A percentile compares a stretch with the other conserved stretches of the same genome.
These are phyloP conservation scores for Drosophila nigrodunni DNA, from an alignment of 1,140 invertebrate species.

Conservation along the genomic window DNA sequence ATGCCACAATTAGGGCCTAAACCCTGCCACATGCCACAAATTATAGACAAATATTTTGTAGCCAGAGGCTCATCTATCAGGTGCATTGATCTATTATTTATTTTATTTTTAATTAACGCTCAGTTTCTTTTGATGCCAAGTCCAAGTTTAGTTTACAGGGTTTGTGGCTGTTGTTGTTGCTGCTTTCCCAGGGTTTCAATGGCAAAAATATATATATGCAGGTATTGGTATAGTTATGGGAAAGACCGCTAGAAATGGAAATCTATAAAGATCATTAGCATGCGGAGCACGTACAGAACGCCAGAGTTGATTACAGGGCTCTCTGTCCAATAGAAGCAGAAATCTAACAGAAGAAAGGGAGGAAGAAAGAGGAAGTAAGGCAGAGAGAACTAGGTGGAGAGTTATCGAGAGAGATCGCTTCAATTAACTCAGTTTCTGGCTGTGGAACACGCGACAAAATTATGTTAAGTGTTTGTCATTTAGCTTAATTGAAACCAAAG, in stretches of 20 bases:
- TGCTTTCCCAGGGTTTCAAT: conserved; percentile 31
- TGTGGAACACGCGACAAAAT: conserved; percentile 48
- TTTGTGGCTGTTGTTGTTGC: conserved; percentile 15
- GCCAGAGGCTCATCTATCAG: conserved; percentile 61
- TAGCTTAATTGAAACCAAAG: conserved; percentile 45
- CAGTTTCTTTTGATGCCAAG: conserved; percentile 76
- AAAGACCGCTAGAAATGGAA: conserved; percentile 47
- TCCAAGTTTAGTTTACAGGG: conserved; percentile 17
- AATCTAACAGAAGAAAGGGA: conserved; percentile 7
- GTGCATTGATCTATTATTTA: conserved; percentile 82
- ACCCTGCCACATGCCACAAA: neutral
- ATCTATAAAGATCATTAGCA: conserved; percentile 64
- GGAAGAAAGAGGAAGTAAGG: neutral
- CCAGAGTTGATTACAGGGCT: conserved; percentile 24
- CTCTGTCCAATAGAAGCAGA: neutral
- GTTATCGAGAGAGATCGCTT: neutral
- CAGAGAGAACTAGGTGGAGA: neutral
- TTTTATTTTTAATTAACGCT: conserved; percentile 75
- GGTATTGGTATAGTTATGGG: conserved; percentile 4
- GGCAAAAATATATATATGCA: conserved; percentile 21
- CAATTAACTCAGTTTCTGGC: conserved; percentile 37
- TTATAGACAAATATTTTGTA: conserved; percentile 20
- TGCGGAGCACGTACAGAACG: conserved; percentile 51
- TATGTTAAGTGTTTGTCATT: conserved; percentile 49
- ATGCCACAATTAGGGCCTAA: neutral